Evolutionary conservation across 2,113 vertebrate genomes (phyloP), one percentile per base, ranked within the genome.

Genomic region (Tetraodon nigroviridis): DNA sequence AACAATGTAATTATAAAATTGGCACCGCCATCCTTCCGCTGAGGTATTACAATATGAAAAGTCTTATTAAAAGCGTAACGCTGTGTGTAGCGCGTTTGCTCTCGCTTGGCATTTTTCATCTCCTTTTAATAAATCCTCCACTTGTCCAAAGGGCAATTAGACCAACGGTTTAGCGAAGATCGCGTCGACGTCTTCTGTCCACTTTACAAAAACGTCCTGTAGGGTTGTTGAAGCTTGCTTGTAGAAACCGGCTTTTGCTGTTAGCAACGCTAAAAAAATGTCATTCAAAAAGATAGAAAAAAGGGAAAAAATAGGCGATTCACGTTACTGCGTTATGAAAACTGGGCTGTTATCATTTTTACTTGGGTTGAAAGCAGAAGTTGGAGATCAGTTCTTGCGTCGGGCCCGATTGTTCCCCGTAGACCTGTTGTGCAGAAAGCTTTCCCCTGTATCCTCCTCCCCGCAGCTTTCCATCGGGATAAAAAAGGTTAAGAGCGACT

Each of bases 1-100:
- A 86, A 79, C 82, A 74, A 79, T 77, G 80, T 75, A 74, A 90
- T 89, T 80, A 84, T 67, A 71, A 73, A 84, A 85, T 64, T 69
- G 78, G 81, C 82, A 76, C 59, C 63, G 58, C 62, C 56, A n/a
- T 58, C 78, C 58, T 69, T 73, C 73, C 55, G 40, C 53, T 19
- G 29, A 66, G 77, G 56, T 69, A 78, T 67, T 76, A 56, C 24
- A 75, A 81, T 68, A 74, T 63, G 56, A 67, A 62, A 80, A 69
- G 58, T 75, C 67, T 64, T 71, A 74, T 78, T 84, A 68, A 86
- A 86, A 77, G 65, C 44, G 21, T 64, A 63, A 67, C 66, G 56
- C 73, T 69, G 71, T 56, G 21, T 56, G 50, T 58, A 42, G 67
- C 58, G 53, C 58, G 73, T 71, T 82, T 74, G 51, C 58, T 55